Base-by-base conservation (phyloP, 2,113 vertebrate genomes). In the Sphaerodactylus townsendi region DNA sequence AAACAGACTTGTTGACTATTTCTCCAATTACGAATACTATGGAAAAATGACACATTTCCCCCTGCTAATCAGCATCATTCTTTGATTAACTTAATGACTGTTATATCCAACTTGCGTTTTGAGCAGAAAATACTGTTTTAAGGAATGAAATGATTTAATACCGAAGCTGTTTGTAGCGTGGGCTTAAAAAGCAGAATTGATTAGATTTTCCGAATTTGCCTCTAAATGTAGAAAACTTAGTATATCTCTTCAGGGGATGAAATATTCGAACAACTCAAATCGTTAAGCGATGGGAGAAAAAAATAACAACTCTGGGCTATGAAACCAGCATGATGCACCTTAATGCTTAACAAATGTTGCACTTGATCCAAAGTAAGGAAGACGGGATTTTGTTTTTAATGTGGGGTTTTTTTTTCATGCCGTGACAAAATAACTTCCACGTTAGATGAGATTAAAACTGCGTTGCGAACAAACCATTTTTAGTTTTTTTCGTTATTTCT, bases 1-100 rank as follows among this genome's bases (percentile, higher is more conserved):
- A 25, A 85, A 81, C 85, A 75, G 74, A 83, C 66, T 68, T 53
- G 48, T 23, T 56, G 82, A 23, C 0, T 37, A 65, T 0, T 3
- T 13, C 30, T 87, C 84, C n/a, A 0, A 70, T 41, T 87, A 75
- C 72, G 77, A 89, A 35, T 25, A 37, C 48, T 77, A n/a, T 37
- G 59, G 50, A 83, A 78, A 44, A 69, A 68, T 1, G 25, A 84
- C 68, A 85, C 44, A 33, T 82, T 77, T 65, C 44, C 44, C 44
- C 44, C 75, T 77, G 77, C 85, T 83, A 65, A 89, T 77, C 79
- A 90, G 80, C 77, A 64, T 72, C 46, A 74, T 66, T 88, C 33
- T 1, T 70, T 79, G 82, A 44, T 66, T 15, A 62, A 75, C 50
- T 80, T 69, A 75, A 79, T 80, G 69, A 75, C 23, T 0, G 41